A percentile compares a stretch with the other conserved stretches of the same genome.
These are phyloP conservation scores for Chelidonichthys spinosus DNA, from an alignment of 2,797 vertebrate species.

Conservation along the genomic window DNA sequence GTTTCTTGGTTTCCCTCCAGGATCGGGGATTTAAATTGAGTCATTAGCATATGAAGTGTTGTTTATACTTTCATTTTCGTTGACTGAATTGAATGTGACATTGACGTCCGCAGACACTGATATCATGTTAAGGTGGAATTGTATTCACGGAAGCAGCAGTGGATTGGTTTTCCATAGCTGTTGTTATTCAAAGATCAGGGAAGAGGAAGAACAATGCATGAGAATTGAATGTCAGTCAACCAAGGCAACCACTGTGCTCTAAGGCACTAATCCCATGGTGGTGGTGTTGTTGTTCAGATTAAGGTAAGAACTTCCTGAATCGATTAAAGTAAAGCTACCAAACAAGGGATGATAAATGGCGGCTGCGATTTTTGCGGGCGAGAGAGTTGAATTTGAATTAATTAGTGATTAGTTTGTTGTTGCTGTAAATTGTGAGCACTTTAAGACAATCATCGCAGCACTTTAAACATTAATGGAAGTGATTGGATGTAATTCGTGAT, in stretches of 20 bases:
- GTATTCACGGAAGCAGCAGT: constrained; percentile 37
- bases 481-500: constrained; percentile 43
- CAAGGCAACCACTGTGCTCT: constrained; percentile 42
- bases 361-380: background rate
- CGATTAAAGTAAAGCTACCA: constrained; percentile 20
- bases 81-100: constrained; percentile 25
- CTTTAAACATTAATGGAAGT: constrained; percentile 26
- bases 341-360: background rate
- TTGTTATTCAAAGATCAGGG: constrained; percentile 56
- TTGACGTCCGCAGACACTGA: constrained; percentile 13
- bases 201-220: constrained; percentile 36
- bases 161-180: constrained; percentile 40
- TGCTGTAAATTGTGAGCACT: background rate
- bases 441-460: constrained; percentile 11
- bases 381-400: background rate
- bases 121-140: constrained; percentile 19
- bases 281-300: constrained; percentile 23
- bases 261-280: constrained; percentile 53
- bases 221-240: constrained; percentile 56
- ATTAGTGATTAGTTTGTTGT: constrained; percentile 20
- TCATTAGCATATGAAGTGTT: constrained; percentile 23
- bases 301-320: constrained; percentile 29
- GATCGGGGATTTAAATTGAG: background rate
- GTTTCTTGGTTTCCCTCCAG: background rate
- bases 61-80: constrained; percentile 25